Evolutionary conservation across 2,888 invertebrate species (phyloP), one percentile per base, ranked within the genome.

Genomic region (Heliconius cydno): DNA sequence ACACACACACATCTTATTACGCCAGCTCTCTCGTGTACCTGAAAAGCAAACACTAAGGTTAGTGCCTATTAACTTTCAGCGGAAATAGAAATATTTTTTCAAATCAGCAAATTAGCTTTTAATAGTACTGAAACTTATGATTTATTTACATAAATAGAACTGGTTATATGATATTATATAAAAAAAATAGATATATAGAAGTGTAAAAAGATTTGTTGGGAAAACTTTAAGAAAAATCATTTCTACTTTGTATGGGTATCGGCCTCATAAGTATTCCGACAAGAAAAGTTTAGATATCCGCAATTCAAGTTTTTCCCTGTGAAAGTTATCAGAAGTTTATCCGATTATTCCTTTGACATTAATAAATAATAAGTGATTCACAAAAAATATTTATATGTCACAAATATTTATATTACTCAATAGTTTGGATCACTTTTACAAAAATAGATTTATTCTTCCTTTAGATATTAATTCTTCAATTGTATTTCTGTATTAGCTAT

Each of bases 1-100:
- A 87, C 87, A 88, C 87, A 86, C 89, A 85, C 87, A 87, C 92
- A 91, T 92, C 88, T 87, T 89, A 86, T 82, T 82, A 82, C 77
- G 81, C 81, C 79, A 84, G 82, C 76, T 76, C 84, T 85, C 85
- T 86, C 84, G 84, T 84, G 85, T 87, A 88, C 89, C 91, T 92
- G 88, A 79, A 90, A 88, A 88, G 83, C 82, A 83, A 85, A 82
- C 81, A 82, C 65, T 63, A 73, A 68, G 28, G 68, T 82, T 79
- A 77, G 72, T 79, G 63, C 68, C 75, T 79, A 79, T 82, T 81
- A 73, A 76, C 65, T 76, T 74, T 65, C 12, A 52, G 73, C 25
- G 41, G 52, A 34, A 78, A 25, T 13, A 66, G 28, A 46, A 22
- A 46, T 66, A 66, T 75, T 75, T 65, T 60, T 75, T 30, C 22